phyloP scores from a whole-genome alignment of 1,140 invertebrate genomes.

The Mylabris phalerata region DNA sequence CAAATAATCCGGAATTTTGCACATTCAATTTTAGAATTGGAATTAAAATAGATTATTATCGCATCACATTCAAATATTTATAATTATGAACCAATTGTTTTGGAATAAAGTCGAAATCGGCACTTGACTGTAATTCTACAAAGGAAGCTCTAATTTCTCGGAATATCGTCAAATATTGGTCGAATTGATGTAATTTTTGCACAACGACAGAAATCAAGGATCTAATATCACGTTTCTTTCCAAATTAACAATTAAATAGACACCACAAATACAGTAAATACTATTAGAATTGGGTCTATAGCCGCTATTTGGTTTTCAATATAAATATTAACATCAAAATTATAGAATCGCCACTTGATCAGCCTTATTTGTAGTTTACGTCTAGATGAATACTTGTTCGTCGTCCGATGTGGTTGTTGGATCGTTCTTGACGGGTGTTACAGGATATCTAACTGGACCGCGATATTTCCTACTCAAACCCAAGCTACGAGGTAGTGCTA shows the following conservation, averaged over 20 bases:
- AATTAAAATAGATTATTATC: conserved; percentile 7
- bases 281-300: neutral
- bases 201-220: neutral
- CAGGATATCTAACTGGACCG: conserved; percentile 53
- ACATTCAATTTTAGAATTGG: too few species aligned
- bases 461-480: conserved; percentile 49
- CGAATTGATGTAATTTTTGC: neutral
- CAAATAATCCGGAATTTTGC: too few species aligned
- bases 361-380: too few species aligned
- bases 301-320: neutral
- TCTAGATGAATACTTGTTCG: conserved; percentile 41
- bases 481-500: conserved; percentile 48
- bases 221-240: neutral
- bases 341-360: too few species aligned
- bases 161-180: conserved; percentile 13
- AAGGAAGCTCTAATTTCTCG: conserved; percentile 23
- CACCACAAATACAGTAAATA: neutral
- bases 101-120: neutral
- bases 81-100: too few species aligned
- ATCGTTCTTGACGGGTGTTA: conserved; percentile 45
- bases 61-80: conserved; percentile 3
- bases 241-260: neutral
- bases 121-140: conserved; percentile 20
- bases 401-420: conserved; percentile 35
- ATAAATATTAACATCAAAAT: too few species aligned